A percentile compares a stretch with the other conserved stretches of the same genome.
These are phyloP conservation scores for Drosophila nikananu DNA, from an alignment of 1,140 invertebrate genomes.

Conservation along the genomic window DNA sequence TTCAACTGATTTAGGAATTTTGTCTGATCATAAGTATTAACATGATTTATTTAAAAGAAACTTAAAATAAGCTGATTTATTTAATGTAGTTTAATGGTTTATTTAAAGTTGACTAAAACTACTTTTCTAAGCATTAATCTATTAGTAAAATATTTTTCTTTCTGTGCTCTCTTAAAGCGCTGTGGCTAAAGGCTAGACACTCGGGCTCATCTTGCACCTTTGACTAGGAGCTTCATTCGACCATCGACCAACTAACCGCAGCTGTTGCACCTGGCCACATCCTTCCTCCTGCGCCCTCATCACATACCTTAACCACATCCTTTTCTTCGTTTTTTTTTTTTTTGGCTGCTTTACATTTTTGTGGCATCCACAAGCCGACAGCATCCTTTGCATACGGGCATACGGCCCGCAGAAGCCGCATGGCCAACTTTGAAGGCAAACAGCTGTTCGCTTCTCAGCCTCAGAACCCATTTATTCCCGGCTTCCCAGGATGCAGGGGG, in stretches of 20 bases:
- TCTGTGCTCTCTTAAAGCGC: constrained; percentile 3
- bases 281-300: constrained; percentile 2
- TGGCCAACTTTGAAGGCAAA: constrained; percentile 59
- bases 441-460: constrained; percentile 32
- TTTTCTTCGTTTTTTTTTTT: constrained; percentile 1
- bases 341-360: constrained; percentile 60
- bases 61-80: background rate
- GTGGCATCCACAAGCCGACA: constrained; percentile 31
- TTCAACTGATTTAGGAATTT: background rate
- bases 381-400: constrained; percentile 52
- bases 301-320: background rate
- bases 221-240: constrained; percentile 45
- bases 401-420: constrained; percentile 44
- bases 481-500: constrained; percentile 6
- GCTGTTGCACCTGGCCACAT: constrained; percentile 62
- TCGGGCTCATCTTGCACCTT: constrained; percentile 36
- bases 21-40: background rate
- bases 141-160: background rate
- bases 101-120: no score
- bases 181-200: constrained; percentile 14
- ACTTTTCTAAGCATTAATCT: background rate
- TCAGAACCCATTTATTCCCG: background rate
- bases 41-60: background rate
- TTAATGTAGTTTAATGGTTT: background rate
- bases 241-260: constrained; percentile 47